phyloP scores from a whole-genome alignment of 2,888 invertebrate genomes.

The Lasioglossum pauxillum region DNA sequence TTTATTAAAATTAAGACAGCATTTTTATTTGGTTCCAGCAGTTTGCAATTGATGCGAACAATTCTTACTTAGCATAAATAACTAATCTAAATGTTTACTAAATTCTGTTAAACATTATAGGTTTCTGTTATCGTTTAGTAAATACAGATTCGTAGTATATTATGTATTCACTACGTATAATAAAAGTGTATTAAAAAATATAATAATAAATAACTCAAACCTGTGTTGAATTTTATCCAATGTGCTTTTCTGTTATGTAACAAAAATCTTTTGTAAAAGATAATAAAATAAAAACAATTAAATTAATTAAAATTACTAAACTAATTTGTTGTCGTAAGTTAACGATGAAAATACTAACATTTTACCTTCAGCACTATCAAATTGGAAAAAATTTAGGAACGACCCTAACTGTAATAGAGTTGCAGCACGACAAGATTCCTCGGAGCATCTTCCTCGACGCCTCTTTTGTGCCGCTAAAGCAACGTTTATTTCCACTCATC shows the following conservation, averaged over 20 bases:
- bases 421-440: neutral
- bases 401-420: neutral
- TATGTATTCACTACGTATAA: no score
- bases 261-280: neutral
- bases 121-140: no score
- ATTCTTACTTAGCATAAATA: no score
- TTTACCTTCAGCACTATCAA: neutral
- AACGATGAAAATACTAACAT: neutral
- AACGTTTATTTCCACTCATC: conserved; percentile 50
- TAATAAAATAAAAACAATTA: no score
- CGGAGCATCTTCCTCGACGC: neutral
- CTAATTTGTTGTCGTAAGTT: no score
- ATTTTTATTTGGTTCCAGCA: no score
- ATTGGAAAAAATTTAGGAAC: neutral
- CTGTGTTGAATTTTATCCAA: neutral
- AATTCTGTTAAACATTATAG: no score
- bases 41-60: neutral
- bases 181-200: no score
- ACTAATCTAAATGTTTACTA: neutral
- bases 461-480: conserved; percentile 36
- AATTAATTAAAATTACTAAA: no score
- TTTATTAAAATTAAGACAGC: neutral
- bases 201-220: neutral
- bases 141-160: neutral
- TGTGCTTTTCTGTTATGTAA: neutral